A percentile compares a stretch with the other conserved stretches of the same genome.
Evolutionary conservation across 2,888 invertebrate species (phyloP).

Genomic region (Sarcophaga subvicina): DNA sequence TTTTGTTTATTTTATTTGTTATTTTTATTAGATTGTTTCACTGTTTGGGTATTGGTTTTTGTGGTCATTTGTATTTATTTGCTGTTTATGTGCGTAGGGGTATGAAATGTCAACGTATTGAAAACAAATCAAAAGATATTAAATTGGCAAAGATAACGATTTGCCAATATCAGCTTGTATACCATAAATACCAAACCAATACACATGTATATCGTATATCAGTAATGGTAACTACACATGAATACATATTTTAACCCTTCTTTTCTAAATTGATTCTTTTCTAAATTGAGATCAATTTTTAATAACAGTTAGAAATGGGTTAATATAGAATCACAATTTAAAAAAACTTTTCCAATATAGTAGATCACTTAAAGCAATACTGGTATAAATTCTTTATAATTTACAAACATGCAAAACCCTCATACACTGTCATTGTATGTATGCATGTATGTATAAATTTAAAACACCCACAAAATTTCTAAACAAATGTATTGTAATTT

Average conservation of each 20-base stretch:
- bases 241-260: not conserved
- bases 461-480: constrained; percentile 52
- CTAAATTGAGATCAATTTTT: too few species aligned
- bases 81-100: constrained; percentile 62
- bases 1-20: constrained; percentile 28
- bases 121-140: constrained; percentile 39
- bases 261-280: too few species aligned
- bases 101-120: constrained; percentile 48
- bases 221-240: not conserved
- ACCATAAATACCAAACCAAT: not conserved
- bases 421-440: not conserved
- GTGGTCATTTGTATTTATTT: not conserved
- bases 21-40: not conserved
- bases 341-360: too few species aligned
- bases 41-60: constrained; percentile 28
- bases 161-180: constrained; percentile 30
- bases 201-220: constrained; percentile 2
- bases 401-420: not conserved
- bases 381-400: not conserved
- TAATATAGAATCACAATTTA: too few species aligned
- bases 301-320: too few species aligned
- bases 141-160: constrained; percentile 44
- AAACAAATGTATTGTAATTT: constrained; percentile 47
- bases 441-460: constrained; percentile 6
- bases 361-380: too few species aligned